A percentile compares a stretch with the other conserved stretches of the same genome.
Evolutionary conservation across 2,888 invertebrate species (phyloP).

Genomic region (Heliconius sara): DNA sequence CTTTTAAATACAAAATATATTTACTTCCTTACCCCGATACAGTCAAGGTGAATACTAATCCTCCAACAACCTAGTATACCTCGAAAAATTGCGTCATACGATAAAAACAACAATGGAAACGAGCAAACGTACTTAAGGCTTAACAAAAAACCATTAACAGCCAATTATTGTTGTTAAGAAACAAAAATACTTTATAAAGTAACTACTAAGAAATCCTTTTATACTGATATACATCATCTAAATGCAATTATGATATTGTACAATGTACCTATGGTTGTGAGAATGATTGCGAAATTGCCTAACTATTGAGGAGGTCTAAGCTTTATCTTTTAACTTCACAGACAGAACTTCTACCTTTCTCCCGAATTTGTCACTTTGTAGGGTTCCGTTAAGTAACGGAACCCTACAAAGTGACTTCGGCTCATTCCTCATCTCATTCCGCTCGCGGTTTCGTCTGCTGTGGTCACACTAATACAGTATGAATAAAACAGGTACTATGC

Average conservation of each 20-base stretch:
- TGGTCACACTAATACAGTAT: too few relatives aligned
- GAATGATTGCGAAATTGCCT: neutral
- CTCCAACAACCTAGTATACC: neutral
- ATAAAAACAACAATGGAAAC: slow-evolving; percentile 29
- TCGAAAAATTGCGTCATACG: slow-evolving; percentile 18
- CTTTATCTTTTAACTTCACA: neutral
- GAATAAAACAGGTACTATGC: too few relatives aligned
- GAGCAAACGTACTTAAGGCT: slow-evolving; percentile 21
- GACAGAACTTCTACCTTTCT: too few relatives aligned
- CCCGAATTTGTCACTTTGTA: too few relatives aligned
- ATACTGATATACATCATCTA: slow-evolving; percentile 25
- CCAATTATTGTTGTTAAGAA: slow-evolving; percentile 24
- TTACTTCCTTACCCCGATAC: neutral
- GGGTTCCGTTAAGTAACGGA: too few relatives aligned
- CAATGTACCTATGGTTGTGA: neutral
- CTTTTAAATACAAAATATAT: neutral
- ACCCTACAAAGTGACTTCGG: too few relatives aligned
- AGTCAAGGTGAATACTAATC: slow-evolving; percentile 23
- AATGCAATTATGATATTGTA: neutral
- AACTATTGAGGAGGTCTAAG: neutral
- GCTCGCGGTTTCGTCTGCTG: too few relatives aligned
- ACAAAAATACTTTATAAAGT: slow-evolving; percentile 34
- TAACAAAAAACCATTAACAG: slow-evolving; percentile 22
- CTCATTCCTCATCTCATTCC: too few relatives aligned
- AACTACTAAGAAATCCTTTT: slow-evolving; percentile 35